Percentiles rank a stretch among this genome's conserved stretches.
These are phyloP conservation scores for Ambastaia sidthimunki DNA, from an alignment of 2,797 vertebrate species.

Conservation along the genomic window DNA sequence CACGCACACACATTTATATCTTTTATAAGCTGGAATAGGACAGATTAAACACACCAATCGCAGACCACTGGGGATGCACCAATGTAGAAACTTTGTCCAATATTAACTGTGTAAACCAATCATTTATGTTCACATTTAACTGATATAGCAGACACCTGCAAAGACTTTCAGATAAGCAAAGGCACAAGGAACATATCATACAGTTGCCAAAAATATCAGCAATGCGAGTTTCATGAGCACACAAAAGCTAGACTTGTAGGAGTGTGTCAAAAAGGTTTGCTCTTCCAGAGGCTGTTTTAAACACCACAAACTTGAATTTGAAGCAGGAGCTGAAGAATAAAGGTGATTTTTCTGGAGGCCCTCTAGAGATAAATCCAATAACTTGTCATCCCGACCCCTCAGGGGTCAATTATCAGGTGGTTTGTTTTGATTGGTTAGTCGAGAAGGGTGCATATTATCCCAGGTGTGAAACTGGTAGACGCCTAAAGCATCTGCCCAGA, in stretches of 20 bases:
- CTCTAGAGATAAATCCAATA: background rate
- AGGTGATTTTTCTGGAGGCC: background rate
- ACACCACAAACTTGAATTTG: background rate
- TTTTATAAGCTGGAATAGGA: constrained; percentile 18
- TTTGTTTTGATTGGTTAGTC: constrained; percentile 1
- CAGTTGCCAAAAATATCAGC: background rate
- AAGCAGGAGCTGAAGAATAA: background rate
- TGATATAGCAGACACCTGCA: too few relatives aligned
- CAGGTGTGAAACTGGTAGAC: constrained; percentile 30
- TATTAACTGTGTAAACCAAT: background rate
- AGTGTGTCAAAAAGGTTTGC: background rate
- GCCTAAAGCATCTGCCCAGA: constrained; percentile 3
- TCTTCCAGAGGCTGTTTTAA: background rate
- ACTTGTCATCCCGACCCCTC: background rate
- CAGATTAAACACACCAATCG: background rate
- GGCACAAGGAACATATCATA: too few relatives aligned
- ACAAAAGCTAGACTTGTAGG: background rate
- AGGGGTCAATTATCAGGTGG: background rate
- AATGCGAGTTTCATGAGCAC: background rate
- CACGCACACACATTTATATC: background rate
- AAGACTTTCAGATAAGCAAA: too few relatives aligned
- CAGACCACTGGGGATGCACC: background rate
- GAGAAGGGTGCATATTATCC: constrained; percentile 3
- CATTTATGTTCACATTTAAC: background rate
- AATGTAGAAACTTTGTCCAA: background rate